These are phyloP conservation scores for Lateolabrax maculatus DNA, from an alignment of 2,797 vertebrate genomes.

Conservation along the genomic window DNA sequence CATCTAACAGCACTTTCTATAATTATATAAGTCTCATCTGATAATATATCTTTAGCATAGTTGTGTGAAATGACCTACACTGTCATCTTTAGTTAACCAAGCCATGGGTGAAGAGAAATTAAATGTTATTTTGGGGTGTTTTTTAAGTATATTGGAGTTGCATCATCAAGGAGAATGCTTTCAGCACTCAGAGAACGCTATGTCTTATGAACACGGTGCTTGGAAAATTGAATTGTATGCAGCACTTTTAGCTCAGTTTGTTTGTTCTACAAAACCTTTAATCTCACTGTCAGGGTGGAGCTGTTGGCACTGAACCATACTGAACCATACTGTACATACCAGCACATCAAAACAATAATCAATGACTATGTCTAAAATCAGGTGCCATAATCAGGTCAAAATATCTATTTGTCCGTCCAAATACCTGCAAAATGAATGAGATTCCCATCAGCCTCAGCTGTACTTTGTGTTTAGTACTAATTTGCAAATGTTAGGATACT, in stretches of 20 bases:
- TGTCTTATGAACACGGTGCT: slow-evolving; percentile 4
- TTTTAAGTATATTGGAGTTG: neutral
- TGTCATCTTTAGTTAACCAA: neutral
- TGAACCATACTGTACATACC: slow-evolving; percentile 14
- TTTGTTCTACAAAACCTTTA: slow-evolving; percentile 33
- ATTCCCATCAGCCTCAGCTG: neutral
- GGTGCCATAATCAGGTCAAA: neutral
- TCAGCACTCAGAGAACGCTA: neutral
- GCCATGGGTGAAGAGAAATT: neutral
- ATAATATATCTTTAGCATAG: neutral
- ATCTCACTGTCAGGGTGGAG: slow-evolving; percentile 35
- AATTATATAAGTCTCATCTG: neutral
- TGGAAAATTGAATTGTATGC: neutral
- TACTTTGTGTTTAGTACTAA: neutral
- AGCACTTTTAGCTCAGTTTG: slow-evolving; percentile 3
- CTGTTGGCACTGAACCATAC: neutral
- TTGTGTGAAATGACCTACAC: neutral
- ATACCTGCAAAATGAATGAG: neutral
- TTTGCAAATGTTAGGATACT: neutral
- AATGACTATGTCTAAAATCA: slow-evolving; percentile 22
- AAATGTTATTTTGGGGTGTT: neutral
- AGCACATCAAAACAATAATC: slow-evolving; percentile 30
- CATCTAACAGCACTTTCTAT: neutral
- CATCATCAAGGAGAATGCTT: neutral
- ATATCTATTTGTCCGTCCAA: neutral